Conservation (phyloP, 2,888 invertebrate genomes). For the Alloscopus bannaensis region DNA sequence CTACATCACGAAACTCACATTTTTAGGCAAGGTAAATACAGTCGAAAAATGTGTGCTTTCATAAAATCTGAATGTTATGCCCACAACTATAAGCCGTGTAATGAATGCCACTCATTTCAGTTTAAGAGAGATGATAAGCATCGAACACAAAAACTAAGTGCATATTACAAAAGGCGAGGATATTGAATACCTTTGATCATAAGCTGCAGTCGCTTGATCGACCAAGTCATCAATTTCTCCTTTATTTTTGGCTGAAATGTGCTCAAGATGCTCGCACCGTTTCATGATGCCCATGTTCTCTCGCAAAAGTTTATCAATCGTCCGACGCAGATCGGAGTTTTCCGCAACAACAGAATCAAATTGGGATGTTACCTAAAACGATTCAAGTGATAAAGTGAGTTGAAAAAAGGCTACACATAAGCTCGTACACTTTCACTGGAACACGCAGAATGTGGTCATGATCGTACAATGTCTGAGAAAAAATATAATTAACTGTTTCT, state of each 20-base stretch:
- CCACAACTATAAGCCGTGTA: no score
- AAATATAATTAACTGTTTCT: no score
- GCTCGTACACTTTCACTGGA: no score
- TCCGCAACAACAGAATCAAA: slow-evolving; percentile 71
- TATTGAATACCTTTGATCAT: slow-evolving; percentile 71
- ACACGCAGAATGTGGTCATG: no score
- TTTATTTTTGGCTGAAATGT: slow-evolving; percentile 62
- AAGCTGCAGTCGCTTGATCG: slow-evolving; percentile 70
- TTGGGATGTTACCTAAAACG: slow-evolving; percentile 71
- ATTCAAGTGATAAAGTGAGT: slow-evolving; percentile 1
- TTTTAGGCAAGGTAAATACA: no score
- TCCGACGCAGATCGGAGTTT: slow-evolving; percentile 60
- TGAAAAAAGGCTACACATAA: slow-evolving; percentile 1
- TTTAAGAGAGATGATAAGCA: no score
- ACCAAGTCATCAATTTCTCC: slow-evolving; percentile 68
- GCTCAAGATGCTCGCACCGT: slow-evolving; percentile 60
- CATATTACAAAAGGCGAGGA: slow-evolving; percentile 1
- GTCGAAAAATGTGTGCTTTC: no score
- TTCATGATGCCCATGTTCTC: slow-evolving; percentile 70
- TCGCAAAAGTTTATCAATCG: slow-evolving; percentile 68
- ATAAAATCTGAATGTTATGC: no score
- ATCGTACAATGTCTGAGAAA: no score
- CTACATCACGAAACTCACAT: no score
- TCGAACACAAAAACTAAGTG: no score
- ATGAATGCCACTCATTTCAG: no score